A percentile compares a stretch with the other conserved stretches of the same genome.
Evolutionary conservation across 2,888 invertebrate species (phyloP).

Genomic region (Acanthosepion lycidas): DNA sequence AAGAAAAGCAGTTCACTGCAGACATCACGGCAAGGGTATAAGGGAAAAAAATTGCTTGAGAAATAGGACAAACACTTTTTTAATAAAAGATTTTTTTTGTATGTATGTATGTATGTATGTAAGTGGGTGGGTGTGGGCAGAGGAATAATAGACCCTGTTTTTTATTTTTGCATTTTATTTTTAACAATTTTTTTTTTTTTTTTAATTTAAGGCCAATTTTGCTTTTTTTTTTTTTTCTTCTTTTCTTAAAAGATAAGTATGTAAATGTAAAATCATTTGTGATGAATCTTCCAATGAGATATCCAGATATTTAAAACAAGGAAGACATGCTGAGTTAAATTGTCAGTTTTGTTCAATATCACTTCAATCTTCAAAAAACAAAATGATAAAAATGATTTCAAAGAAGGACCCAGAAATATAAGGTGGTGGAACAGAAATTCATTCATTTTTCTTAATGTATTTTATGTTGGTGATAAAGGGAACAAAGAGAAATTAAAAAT

Average conservation of each 20-base stretch:
- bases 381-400: not conserved
- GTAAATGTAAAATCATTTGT: conserved; percentile 18
- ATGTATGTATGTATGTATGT: not conserved
- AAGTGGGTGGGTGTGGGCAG: not conserved
- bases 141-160: not conserved
- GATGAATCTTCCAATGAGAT: conserved; percentile 1
- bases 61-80: not conserved
- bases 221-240: not conserved
- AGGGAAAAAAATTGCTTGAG: not conserved
- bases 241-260: not conserved
- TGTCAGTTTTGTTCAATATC: conserved; percentile 33
- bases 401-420: not conserved
- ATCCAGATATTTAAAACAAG: not conserved
- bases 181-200: not conserved
- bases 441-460: not conserved
- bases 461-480: not conserved
- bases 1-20: conserved; percentile 21
- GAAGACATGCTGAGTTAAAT: conserved; percentile 1
- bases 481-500: not conserved
- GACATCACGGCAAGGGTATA: not conserved
- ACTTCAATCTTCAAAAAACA: conserved; percentile 2
- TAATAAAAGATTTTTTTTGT: not conserved
- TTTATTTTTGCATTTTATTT: not conserved
- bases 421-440: not conserved
- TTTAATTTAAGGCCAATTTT: not conserved